Base-by-base conservation (phyloP, 2,113 vertebrate species). In the Rhinogobius similis region DNA sequence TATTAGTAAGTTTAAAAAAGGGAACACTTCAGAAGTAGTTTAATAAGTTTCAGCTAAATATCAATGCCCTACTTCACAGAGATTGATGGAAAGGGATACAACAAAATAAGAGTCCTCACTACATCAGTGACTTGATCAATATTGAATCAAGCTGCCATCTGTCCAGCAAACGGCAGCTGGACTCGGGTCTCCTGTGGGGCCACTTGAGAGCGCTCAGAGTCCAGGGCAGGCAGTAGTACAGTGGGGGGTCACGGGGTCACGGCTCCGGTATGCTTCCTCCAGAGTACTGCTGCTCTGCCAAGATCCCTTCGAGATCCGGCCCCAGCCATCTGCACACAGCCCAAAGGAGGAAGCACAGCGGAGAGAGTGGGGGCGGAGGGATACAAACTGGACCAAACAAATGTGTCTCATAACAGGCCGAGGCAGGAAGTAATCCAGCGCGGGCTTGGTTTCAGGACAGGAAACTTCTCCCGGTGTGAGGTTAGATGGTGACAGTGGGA, bases 401-500 rank as follows among this genome's bases (percentile, higher is more conserved):
- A 90, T 59, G 85, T 89, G 79, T 88, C 94, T 94, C 94, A 94
- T 90, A 94, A 94, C 92, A 70, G 91, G 90, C 85, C 90, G 89
- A 71, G 89, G 90, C 94, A 96, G 95, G 96, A 98, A 98, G 94
- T 90, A 93, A 94, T 94, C 84, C 87, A 90, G 82, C 87, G 36
- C 76, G 70, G 94, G 81, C 94, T 94, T 91, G 63, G 91, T 95
- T 94, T 94, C 94, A 94, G 92, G 86, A 92, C 94, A 95, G 95
- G 95, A 97, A 97, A 95, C 94, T 95, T 95, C 95, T 94, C 93
- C 94, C 91, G 90, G 94, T 78, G 87, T 29, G 55, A 77, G 81
- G 84, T 82, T 84, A 81, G 84, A 88, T 77, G 82, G 76, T 65
- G 69, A 72, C 53, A 78, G 75, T 61, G 76, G 53, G 62, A 75